Evolutionary conservation across 1,140 invertebrate species (phyloP), one percentile per base, ranked within the genome.

Genomic region (Apocrypta bakeri): DNA sequence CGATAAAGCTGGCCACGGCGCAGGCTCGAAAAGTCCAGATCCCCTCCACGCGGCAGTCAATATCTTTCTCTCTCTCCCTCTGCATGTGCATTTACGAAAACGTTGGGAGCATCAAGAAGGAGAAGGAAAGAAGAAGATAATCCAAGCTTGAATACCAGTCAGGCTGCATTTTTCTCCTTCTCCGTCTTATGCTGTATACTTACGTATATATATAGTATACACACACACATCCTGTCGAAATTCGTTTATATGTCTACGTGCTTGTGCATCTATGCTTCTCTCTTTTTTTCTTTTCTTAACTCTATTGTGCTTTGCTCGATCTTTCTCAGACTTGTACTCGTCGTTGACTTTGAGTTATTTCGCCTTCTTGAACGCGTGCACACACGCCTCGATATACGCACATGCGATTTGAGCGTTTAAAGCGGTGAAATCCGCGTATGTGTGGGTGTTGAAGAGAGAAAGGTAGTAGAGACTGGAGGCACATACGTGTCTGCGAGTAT

Each of bases 1-100:
- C 79, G 78, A 87, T 81, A 87, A 85, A 82, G 77, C 66, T 2
- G 79, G 82, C 68, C 72, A 84, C 78, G 78, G 81, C 82, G 81
- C 83, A 80, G 79, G 77, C 87, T 74, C 64, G 31, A 71, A 84
- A 56, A 86, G 83, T 69, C 83, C 84, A 83, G 48, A 63, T 31
- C 73, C 56, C 73, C 48, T 8, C 63, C 24, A 64, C n/a, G 48
- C 48, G 17, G 21, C 3, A 37, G 33, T 37, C 33, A 9, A 2
- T 37, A 37, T 37, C 56, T n/a, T 2, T 27, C 63, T 66, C 63
- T 27, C 63, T 71, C 29, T 71, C 29, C 2, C 66, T 71, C 64
- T 83, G 9, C n/a, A 12, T 17, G 9, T 29, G 2, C 27, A 12
- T 21, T 9, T 24, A 24, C 11, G n/a, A n/a, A n/a, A n/a, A n/a